These are phyloP conservation scores for Coregonus suidteri DNA, from an alignment of 2,797 vertebrate species.

Conservation along the genomic window DNA sequence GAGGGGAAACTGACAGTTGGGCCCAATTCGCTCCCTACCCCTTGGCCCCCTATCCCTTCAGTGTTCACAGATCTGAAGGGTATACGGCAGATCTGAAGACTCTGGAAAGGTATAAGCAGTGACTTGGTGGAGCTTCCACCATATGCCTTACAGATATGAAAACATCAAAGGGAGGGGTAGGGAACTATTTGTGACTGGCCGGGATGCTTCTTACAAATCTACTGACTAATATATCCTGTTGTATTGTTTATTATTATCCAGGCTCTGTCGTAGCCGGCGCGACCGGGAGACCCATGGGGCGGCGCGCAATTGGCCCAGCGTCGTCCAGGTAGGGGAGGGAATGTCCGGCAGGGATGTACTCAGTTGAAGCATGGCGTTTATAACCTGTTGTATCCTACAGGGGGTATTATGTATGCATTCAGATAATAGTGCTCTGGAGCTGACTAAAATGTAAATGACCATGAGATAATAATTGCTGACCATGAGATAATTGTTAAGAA, in stretches of 20 bases:
- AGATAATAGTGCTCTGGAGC: too few relatives aligned
- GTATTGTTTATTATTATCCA: too few relatives aligned
- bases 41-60: neutral
- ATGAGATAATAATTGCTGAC: too few relatives aligned
- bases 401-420: too few relatives aligned
- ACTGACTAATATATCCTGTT: neutral
- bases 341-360: too few relatives aligned
- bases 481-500: neutral
- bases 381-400: too few relatives aligned
- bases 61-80: neutral
- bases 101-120: neutral
- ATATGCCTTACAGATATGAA: neutral
- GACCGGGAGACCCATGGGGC: too few relatives aligned
- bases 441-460: too few relatives aligned
- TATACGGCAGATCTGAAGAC: neutral
- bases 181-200: neutral
- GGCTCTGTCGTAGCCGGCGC: too few relatives aligned
- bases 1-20: slow-evolving; percentile 25
- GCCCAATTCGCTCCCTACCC: neutral
- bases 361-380: too few relatives aligned
- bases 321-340: too few relatives aligned
- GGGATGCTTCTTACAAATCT: neutral
- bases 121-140: neutral
- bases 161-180: neutral
- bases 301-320: too few relatives aligned